phyloP scores from a whole-genome alignment of 2,797 vertebrate genomes.

The Falco naumanni region DNA sequence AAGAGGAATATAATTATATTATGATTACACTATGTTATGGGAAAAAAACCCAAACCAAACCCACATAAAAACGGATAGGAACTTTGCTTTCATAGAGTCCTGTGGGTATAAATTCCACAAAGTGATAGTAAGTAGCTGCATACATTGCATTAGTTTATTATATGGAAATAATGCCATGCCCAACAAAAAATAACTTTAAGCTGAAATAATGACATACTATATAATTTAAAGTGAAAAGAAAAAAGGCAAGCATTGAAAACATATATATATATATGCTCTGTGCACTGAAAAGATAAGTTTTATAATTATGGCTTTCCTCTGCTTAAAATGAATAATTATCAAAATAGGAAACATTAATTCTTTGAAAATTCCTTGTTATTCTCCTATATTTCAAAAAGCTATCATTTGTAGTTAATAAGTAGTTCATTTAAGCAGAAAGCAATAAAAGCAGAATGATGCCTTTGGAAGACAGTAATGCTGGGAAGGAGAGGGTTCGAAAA shows the following conservation, averaged over 20 bases:
- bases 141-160: background rate
- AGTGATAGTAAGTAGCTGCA: background rate
- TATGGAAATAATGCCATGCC: background rate
- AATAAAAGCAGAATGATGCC: background rate
- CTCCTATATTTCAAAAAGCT: background rate
- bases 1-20: background rate
- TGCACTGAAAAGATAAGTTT: background rate
- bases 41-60: background rate
- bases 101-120: background rate
- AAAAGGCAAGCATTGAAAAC: background rate
- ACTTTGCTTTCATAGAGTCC: background rate
- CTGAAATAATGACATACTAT: background rate
- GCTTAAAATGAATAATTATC: background rate
- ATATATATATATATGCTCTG: background rate
- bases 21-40: background rate
- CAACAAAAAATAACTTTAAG: background rate
- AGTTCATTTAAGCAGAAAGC: background rate
- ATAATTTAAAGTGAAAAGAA: background rate
- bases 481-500: background rate
- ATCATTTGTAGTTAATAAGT: background rate
- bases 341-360: background rate
- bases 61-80: background rate
- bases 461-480: background rate
- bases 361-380: background rate
- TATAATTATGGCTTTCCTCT: background rate